These are phyloP conservation scores for Mugil cephalus DNA, from an alignment of 2,113 vertebrate genomes.

Conservation along the genomic window DNA sequence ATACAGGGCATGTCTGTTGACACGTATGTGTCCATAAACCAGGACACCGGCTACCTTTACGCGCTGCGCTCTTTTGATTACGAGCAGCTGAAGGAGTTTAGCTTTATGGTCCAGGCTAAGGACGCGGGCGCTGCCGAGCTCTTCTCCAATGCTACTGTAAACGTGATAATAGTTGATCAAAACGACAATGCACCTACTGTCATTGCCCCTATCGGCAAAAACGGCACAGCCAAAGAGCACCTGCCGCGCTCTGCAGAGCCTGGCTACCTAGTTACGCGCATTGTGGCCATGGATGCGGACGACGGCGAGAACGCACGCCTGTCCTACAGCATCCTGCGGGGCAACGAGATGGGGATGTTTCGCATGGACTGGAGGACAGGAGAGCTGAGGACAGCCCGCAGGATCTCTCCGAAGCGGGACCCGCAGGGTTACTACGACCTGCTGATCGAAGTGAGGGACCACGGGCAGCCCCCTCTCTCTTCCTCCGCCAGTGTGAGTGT, in stretches of 20 bases:
- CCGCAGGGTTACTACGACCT: conserved; percentile 94
- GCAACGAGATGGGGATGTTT: conserved; percentile 96
- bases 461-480: conserved; percentile 96
- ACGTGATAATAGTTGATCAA: conserved; percentile 94
- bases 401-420: conserved; percentile 92
- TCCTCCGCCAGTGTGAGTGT: conserved; percentile 93
- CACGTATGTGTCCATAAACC: conserved; percentile 97
- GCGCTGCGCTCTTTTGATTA: conserved; percentile 98
- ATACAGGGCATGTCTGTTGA: conserved; percentile 97
- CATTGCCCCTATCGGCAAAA: conserved; percentile 86
- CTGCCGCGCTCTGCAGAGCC: conserved; percentile 94
- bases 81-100: conserved; percentile 96
- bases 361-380: conserved; percentile 98
- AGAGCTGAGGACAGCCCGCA: conserved; percentile 93
- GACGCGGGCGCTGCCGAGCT: conserved; percentile 90
- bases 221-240: conserved; percentile 90
- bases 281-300: conserved; percentile 95
- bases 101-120: conserved; percentile 93
- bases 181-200: conserved; percentile 93
- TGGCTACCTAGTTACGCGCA: conserved; percentile 93
- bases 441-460: conserved; percentile 95
- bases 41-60: conserved; percentile 97
- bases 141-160: conserved; percentile 90
- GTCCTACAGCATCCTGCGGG: conserved; percentile 94
- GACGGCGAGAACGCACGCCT: conserved; percentile 96